phyloP scores from a whole-genome alignment of 2,113 vertebrate species.

The Heloderma charlesbogerti region DNA sequence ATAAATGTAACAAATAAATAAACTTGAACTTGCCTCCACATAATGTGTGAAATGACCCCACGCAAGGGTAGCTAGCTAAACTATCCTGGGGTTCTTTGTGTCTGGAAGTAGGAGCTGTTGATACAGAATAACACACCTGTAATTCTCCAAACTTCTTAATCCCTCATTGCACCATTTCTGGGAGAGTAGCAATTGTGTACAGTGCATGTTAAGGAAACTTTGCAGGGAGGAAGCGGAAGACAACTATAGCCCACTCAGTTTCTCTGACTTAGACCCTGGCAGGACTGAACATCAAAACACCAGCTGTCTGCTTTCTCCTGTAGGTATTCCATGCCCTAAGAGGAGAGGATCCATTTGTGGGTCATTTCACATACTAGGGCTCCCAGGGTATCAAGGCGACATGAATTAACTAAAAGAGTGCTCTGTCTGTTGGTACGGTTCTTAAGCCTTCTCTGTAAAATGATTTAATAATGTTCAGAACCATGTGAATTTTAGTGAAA shows the following conservation, averaged over 20 bases:
- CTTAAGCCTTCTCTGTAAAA: neutral
- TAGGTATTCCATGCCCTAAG: neutral
- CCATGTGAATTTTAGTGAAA: neutral
- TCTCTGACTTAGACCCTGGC: neutral
- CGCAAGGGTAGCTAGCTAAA: neutral
- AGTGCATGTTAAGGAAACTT: neutral
- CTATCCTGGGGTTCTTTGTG: neutral
- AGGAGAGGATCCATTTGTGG: neutral
- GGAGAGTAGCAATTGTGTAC: neutral
- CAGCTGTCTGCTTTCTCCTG: neutral
- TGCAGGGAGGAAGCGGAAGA: neutral
- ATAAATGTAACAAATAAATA: neutral
- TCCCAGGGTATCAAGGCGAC: neutral
- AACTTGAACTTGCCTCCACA: neutral
- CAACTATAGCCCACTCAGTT: neutral
- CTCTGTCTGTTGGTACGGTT: neutral
- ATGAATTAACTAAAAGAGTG: neutral
- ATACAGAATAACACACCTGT: neutral
- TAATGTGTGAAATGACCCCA: neutral
- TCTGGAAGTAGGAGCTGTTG: neutral
- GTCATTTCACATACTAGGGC: neutral
- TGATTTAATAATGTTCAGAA: slow-evolving; percentile 10
- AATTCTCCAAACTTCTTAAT: neutral
- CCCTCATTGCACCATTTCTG: neutral
- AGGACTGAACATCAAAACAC: neutral